A percentile compares a stretch with the other conserved stretches of the same genome.
Evolutionary conservation across 2,797 vertebrate genomes (phyloP).

Genomic region (Pampus argenteus): DNA sequence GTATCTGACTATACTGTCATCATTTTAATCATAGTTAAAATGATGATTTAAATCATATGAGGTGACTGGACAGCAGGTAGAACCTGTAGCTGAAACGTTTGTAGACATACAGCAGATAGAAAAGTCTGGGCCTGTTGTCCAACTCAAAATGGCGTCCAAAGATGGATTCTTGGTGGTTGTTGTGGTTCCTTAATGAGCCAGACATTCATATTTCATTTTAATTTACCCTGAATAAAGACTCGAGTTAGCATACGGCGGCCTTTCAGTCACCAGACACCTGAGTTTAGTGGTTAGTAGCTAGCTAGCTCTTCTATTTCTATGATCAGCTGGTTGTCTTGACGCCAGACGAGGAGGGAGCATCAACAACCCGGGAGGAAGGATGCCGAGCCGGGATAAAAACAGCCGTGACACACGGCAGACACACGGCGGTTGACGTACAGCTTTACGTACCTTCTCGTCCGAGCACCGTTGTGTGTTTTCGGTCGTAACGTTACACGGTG

Average conservation of each 20-base stretch:
- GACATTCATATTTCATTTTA: accelerated
- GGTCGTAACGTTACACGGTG: background rate
- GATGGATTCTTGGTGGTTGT: background rate
- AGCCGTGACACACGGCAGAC: background rate
- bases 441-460: constrained; percentile 54
- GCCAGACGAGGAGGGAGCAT: background rate
- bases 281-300: background rate
- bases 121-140: constrained; percentile 1
- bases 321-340: constrained; percentile 52
- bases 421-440: too few species aligned
- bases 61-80: too few species aligned
- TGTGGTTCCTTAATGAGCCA: accelerated
- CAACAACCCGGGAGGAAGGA: background rate
- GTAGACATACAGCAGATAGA: constrained; percentile 75
- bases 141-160: constrained; percentile 55
- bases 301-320: constrained; percentile 76
- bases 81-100: constrained; percentile 18
- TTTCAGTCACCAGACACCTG: accelerated
- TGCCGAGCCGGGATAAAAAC: background rate
- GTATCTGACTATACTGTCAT: too few species aligned
- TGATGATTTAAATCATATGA: too few species aligned
- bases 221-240: accelerated
- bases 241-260: accelerated
- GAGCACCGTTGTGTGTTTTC: constrained; percentile 12
- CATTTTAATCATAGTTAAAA: too few species aligned